Evolutionary conservation across 2,888 invertebrate species (phyloP).

Genomic region (Therioaphis trifolii): DNA sequence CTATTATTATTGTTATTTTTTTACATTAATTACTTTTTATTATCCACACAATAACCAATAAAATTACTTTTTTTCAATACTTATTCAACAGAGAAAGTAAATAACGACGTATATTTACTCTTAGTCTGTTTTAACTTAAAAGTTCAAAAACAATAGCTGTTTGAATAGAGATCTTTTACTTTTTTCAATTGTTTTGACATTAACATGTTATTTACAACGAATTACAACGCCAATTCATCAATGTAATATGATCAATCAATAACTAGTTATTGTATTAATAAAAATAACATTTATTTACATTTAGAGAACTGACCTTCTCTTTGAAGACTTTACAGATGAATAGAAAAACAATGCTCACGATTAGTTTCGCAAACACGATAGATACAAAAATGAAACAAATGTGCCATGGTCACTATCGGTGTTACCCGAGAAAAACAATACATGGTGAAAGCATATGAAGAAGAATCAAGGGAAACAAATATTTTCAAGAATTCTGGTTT

Average conservation of each 20-base stretch:
- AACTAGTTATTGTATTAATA: neutral
- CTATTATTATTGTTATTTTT: too few species aligned
- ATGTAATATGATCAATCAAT: constrained; percentile 3
- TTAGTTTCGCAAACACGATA: constrained; percentile 56
- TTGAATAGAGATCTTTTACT: neutral
- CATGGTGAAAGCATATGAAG: constrained; percentile 49
- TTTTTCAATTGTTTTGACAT: neutral
- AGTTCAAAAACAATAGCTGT: too few species aligned
- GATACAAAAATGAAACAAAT: constrained; percentile 51
- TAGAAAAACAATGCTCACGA: constrained; percentile 47
- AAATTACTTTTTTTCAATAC: too few species aligned
- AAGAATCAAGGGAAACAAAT: constrained; percentile 24
- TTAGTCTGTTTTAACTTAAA: too few species aligned
- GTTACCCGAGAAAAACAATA: constrained; percentile 27
- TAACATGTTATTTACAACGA: neutral
- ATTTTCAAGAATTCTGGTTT: constrained; percentile 19
- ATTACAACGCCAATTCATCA: neutral
- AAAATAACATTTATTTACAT: constrained; percentile 14
- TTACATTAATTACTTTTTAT: too few species aligned
- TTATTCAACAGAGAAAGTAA: too few species aligned
- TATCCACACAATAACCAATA: too few species aligned
- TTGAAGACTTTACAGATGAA: neutral
- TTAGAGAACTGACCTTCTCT: constrained; percentile 30
- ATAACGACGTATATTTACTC: too few species aligned
- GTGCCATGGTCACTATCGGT: constrained; percentile 55